A percentile compares a stretch with the other conserved stretches of the same genome.
Conservation (phyloP, 2,113 vertebrate genomes). For the Oreochromis aureus region DNA sequence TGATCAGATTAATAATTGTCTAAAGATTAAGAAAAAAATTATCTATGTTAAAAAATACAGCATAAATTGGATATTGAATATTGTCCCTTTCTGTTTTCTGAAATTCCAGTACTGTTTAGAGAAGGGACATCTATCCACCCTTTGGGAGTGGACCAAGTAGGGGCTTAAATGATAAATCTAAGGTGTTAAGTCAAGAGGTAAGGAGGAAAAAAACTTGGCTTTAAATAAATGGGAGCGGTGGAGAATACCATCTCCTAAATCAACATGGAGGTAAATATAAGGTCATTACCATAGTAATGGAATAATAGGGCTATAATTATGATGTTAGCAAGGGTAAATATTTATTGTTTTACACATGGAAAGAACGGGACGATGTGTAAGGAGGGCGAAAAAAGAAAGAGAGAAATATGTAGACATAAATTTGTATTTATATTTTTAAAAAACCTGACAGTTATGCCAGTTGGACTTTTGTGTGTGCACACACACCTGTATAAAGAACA, state of each 20-base stretch:
- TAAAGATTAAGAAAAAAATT: background rate
- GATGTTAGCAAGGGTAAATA: conserved; percentile 44
- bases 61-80: background rate
- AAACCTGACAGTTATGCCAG: background rate
- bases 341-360: conserved; percentile 35
- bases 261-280: conserved; percentile 25
- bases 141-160: background rate
- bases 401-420: background rate
- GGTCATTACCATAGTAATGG: conserved; percentile 59
- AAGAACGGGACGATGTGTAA: background rate
- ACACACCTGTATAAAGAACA: background rate
- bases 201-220: background rate
- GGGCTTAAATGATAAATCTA: background rate
- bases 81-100: background rate
- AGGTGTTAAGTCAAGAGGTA: background rate
- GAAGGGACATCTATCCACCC: background rate
- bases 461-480: background rate
- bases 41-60: background rate
- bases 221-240: background rate
- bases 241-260: conserved; percentile 25
- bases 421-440: conserved; percentile 1
- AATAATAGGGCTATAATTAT: conserved; percentile 34
- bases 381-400: background rate
- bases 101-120: background rate
- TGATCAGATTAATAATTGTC: background rate